A percentile compares a stretch with the other conserved stretches of the same genome.
These are phyloP conservation scores for Actias luna DNA, from an alignment of 2,888 invertebrate genomes.

Conservation along the genomic window DNA sequence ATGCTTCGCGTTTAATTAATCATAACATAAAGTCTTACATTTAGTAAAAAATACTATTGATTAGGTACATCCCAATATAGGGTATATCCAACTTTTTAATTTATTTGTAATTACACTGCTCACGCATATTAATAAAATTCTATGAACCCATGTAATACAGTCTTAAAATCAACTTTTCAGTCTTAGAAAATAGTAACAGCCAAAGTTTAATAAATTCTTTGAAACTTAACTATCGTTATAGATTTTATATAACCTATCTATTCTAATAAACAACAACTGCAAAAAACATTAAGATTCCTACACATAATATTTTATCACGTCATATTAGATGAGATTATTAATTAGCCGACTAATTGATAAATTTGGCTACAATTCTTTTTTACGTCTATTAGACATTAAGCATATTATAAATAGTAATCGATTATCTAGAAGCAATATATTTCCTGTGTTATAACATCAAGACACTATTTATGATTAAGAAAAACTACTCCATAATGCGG, in stretches of 20 bases:
- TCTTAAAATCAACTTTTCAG: slow-evolving; percentile 13
- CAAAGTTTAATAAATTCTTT: slow-evolving; percentile 16
- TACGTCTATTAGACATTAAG: background rate
- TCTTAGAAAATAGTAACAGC: slow-evolving; percentile 20
- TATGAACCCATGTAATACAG: background rate
- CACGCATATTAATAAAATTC: too few species aligned
- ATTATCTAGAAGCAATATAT: background rate
- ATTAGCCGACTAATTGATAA: background rate
- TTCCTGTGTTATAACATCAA: background rate
- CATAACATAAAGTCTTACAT: too few species aligned
- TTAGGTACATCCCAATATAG: background rate
- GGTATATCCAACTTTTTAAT: too few species aligned
- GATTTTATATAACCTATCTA: slow-evolving; percentile 1
- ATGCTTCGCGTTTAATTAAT: too few species aligned
- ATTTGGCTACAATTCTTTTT: background rate
- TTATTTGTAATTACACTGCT: too few species aligned
- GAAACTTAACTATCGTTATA: slow-evolving; percentile 14
- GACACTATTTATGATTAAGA: background rate
- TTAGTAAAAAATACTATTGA: background rate
- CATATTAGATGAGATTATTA: background rate
- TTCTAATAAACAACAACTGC: background rate
- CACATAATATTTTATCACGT: background rate
- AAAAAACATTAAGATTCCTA: background rate
- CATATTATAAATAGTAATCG: background rate
- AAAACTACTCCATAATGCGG: background rate